Conservation (phyloP, 2,888 invertebrate genomes). For the Apodemia mormo region DNA sequence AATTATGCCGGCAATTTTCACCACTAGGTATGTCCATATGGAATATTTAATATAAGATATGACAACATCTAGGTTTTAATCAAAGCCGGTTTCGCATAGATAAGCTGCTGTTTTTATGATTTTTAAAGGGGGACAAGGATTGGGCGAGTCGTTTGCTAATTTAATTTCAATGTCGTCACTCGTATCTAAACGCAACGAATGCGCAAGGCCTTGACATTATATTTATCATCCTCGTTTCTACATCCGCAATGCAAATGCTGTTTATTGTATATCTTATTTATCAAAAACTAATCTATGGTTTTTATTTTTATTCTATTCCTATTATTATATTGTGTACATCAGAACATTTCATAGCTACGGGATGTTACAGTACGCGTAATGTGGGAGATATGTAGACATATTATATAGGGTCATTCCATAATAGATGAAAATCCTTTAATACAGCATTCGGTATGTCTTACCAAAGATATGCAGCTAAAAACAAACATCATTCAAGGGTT, state of each 20-base stretch:
- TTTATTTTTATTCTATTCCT: neutral
- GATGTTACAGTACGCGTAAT: neutral
- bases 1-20: too few species aligned
- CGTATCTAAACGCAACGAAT: conserved; percentile 12
- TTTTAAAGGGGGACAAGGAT: neutral
- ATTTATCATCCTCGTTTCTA: conserved; percentile 28
- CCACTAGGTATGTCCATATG: too few species aligned
- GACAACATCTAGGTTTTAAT: neutral
- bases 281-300: conserved; percentile 1
- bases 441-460: too few species aligned
- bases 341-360: neutral
- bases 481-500: too few species aligned
- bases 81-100: conserved; percentile 6
- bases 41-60: too few species aligned
- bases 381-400: too few species aligned
- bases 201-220: conserved; percentile 56
- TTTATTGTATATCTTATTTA: neutral
- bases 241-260: conserved; percentile 29
- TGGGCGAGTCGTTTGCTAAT: conserved; percentile 4
- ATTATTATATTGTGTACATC: neutral
- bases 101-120: neutral
- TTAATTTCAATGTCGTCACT: neutral
- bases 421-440: too few species aligned
- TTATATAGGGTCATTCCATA: too few species aligned
- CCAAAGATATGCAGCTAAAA: too few species aligned